phyloP scores from a whole-genome alignment of 1,140 invertebrate genomes.

The Bombus superbus region DNA sequence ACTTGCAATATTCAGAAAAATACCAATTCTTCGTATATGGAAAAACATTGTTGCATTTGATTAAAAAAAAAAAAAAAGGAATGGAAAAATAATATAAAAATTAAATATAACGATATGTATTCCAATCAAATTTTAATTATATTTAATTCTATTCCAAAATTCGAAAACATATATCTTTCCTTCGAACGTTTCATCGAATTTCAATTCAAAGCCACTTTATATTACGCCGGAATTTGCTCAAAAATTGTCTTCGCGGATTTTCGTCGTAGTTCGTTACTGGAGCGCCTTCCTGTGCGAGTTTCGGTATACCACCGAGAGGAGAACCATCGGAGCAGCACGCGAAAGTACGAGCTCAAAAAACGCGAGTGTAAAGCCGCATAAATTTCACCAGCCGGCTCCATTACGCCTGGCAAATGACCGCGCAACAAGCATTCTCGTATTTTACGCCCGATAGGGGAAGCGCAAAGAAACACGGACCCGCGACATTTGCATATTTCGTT shows the following conservation, averaged over 20 bases:
- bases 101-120: no score
- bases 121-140: background rate
- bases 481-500: conserved; percentile 36
- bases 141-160: background rate
- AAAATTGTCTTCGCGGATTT: background rate
- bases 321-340: background rate
- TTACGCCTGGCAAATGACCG: conserved; percentile 46
- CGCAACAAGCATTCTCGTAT: conserved; percentile 47
- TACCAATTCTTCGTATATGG: no score
- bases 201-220: background rate
- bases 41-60: no score
- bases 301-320: background rate
- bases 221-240: background rate
- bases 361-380: conserved; percentile 13
- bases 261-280: background rate
- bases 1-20: background rate
- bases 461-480: conserved; percentile 37
- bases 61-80: no score
- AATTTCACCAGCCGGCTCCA: conserved; percentile 36
- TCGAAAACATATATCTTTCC: background rate
- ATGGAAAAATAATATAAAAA: no score
- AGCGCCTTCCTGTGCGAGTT: background rate
- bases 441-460: conserved; percentile 33
- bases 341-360: conserved; percentile 29
- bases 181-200: background rate